These are phyloP conservation scores for Amyelois transitella DNA, from an alignment of 1,140 invertebrate species.

Conservation along the genomic window DNA sequence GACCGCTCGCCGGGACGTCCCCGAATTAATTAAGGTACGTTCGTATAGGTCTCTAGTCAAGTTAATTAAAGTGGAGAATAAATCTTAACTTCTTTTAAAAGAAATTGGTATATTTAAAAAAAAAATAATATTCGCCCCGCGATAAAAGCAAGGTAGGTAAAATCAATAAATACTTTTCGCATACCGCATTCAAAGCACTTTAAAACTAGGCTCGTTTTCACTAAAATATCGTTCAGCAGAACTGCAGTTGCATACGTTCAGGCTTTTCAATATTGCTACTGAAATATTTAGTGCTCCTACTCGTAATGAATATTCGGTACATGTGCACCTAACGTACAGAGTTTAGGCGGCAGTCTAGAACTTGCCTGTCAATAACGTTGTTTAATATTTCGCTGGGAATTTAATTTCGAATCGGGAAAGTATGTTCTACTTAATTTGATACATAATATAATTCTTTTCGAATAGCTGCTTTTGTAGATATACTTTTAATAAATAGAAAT, in stretches of 20 bases:
- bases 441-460: no score
- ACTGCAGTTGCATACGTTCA: slow-evolving; percentile 2
- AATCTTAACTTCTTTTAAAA: no score
- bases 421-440: no score
- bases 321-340: background rate
- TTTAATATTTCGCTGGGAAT: background rate
- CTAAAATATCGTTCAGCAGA: background rate
- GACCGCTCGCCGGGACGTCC: no score
- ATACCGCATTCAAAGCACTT: background rate
- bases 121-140: no score
- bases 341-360: background rate
- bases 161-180: background rate
- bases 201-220: background rate
- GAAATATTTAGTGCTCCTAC: slow-evolving; percentile 2
- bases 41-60: no score
- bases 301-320: slow-evolving; percentile 4
- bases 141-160: background rate
- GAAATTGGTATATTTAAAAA: no score
- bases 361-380: background rate
- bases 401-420: no score
- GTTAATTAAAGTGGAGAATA: no score
- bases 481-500: no score
- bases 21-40: no score
- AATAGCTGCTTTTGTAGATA: no score
- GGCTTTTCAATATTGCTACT: slow-evolving; percentile 2